Conservation (phyloP, 2,888 invertebrate genomes). For the Tipula confusa region DNA sequence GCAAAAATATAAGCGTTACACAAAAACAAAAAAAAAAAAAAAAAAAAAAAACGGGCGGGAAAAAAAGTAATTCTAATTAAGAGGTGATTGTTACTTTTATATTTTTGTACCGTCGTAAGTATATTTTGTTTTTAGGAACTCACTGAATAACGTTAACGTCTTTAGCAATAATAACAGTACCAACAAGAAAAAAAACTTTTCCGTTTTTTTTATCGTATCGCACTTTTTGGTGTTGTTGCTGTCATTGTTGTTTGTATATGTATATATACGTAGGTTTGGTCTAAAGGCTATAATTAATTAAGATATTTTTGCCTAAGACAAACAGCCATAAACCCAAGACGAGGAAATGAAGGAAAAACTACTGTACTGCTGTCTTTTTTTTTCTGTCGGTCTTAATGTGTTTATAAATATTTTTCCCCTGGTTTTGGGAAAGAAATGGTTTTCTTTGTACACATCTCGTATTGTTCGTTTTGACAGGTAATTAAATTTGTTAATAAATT, state of each 20-base stretch:
- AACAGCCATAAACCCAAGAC: background rate
- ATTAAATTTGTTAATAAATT: constrained; percentile 16
- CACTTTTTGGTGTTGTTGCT: background rate
- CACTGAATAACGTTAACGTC: background rate
- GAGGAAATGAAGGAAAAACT: background rate
- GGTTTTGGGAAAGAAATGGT: background rate
- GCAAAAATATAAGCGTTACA: background rate
- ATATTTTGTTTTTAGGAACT: background rate
- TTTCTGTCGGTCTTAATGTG: background rate
- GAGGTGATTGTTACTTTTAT: constrained; percentile 25
- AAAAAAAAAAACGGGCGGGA: too few species aligned
- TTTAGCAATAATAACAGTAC: too few species aligned
- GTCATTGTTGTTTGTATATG: too few species aligned
- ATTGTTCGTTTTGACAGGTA: background rate
- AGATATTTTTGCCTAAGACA: constrained; percentile 1
- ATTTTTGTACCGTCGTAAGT: background rate
- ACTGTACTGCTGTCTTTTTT: background rate
- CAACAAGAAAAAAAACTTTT: background rate
- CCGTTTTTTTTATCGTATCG: background rate
- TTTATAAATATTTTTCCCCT: background rate
- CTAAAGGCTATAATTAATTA: constrained; percentile 16
- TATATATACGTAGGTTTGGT: background rate
- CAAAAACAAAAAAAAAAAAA: too few species aligned
- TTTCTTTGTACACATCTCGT: background rate
- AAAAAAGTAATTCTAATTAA: constrained; percentile 15